Base-by-base conservation (phyloP, 2,888 invertebrate genomes). In the Panzeria rudis region DNA sequence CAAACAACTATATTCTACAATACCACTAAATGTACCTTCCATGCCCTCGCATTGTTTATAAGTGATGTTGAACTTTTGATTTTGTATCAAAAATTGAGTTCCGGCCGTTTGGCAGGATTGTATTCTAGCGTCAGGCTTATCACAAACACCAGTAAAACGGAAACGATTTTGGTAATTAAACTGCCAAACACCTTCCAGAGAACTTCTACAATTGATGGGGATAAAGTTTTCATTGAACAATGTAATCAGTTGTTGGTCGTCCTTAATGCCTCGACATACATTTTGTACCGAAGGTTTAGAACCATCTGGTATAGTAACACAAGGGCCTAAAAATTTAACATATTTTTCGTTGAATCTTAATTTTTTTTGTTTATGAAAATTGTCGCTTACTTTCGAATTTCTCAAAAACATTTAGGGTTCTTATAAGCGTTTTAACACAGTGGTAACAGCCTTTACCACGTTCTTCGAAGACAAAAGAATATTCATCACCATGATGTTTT, bases 61-160 rank as follows among this genome's bases (percentile, higher is more conserved):
- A 0, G 97, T 97, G 87, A 99, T 98, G 89, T 97, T 97, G 90
- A 99, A 98, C 92, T 98, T 98, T 92, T 98, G 98, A 93, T 99
- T 99, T 69, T 98, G 97, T 87, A 98, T 98, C 86, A 98, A 94
- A 92, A 98, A 99, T 91, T 98, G 97, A 13, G 98, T 98, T 81
- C 99, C 99, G 3, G 98, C 97, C 23, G 97, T 97, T 93, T 99
- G 99, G 91, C 99, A 99, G 0, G 98, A 98, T 89, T 95, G 95
- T 86, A 99, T 97, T 89, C 96, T 96, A 4, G 97, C 98, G 92
- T 97, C 97, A 0, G 96, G 96, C 90, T 97, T 94, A 89, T 96
- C 95, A 91, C 99, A 99, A 92, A 98, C 98, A 68, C 98, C 98
- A 23, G 97, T 97, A 89, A 98, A 98, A 83, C 97, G 95, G 91